Evolutionary conservation across 2,113 vertebrate species (phyloP).

Genomic region (Pelobates fuscus): DNA sequence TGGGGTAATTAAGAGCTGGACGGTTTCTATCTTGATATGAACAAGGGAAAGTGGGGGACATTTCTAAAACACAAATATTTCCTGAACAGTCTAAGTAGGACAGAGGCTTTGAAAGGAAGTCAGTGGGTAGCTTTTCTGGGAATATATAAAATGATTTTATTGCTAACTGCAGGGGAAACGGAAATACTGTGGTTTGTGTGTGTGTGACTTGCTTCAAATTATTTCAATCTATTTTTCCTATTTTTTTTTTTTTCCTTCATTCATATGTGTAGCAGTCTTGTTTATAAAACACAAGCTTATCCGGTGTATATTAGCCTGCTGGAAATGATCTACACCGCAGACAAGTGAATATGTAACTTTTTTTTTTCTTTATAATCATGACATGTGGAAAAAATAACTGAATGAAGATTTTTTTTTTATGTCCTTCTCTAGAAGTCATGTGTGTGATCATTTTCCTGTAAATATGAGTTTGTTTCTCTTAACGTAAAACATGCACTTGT

Average conservation of each 20-base stretch:
- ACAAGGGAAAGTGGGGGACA: not conserved
- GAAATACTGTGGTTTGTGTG: constrained; percentile 44
- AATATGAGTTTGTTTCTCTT: not conserved
- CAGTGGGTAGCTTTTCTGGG: constrained; percentile 40
- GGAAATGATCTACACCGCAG: not conserved
- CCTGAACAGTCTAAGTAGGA: constrained; percentile 6
- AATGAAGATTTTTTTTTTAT: not conserved
- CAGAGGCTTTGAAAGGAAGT: constrained; percentile 30
- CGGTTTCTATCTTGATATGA: not conserved
- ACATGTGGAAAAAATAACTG: not conserved
- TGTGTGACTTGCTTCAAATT: constrained; percentile 26
- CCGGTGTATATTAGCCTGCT: constrained; percentile 32
- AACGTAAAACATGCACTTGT: too few relatives aligned
- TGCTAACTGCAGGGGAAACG: constrained; percentile 42
- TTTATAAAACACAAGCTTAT: constrained; percentile 26
- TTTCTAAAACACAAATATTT: constrained; percentile 12
- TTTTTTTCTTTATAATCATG: not conserved
- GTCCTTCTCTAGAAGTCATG: not conserved
- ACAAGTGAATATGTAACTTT: not conserved
- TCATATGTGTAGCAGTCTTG: constrained; percentile 30
- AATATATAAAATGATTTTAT: constrained; percentile 45
- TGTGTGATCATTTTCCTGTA: not conserved
- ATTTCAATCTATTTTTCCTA: constrained; percentile 25
- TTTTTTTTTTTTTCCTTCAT: not conserved
- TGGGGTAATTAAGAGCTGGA: too few relatives aligned